Base-by-base conservation (phyloP, 2,888 invertebrate species). In the Stenolophus ochropezus region DNA sequence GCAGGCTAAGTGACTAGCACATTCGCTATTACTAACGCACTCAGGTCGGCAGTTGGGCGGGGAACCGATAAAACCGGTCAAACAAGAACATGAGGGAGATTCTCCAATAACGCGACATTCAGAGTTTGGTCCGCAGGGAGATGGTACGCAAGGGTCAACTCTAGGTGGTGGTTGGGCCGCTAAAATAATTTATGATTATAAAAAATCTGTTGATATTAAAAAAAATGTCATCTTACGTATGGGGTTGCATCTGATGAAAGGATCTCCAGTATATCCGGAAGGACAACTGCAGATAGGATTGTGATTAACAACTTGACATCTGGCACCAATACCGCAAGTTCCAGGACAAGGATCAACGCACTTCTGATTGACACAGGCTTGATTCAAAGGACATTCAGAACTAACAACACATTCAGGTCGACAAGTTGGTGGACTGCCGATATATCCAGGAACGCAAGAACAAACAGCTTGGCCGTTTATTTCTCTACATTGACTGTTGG, bases 21-120 rank as follows among this genome's bases (percentile, higher is more conserved):
- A 95, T 88, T 95, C 95, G 51, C 93, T 91, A 87, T 93, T 95
- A 3, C 92, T 91, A 11, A 93, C 92, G 87, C 95, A 95, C 89
- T 95, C 94, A 2, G 94, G 94, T 85, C 93, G 90, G 86, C 94
- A 94, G 83, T 94, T 93, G 11, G 94, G 93, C 69, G 94, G 93
- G 73, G 92, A 89, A 25, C 94, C 94, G 5, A 90, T 89, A 85
- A 92, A 93, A 76, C 91, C 91, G 0, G 91, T 89, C 61, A 92
- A 87, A 86, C 94, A 94, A n/a, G 90, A 90, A 86, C 94, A 94
- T 14, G 91, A 88, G 0, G 93, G 92, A 83, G 92, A 91, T 33
- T 90, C 90, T 73, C 90, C 89, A 0, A 90, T 86, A 74, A 90
- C 90, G 83, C 87, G 89, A 83, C 94, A 94, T 85, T 91, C 87